A percentile compares a stretch with the other conserved stretches of the same genome.
These are phyloP conservation scores for Platycercus adscitus DNA, from an alignment of 2,113 vertebrate genomes.

Conservation along the genomic window DNA sequence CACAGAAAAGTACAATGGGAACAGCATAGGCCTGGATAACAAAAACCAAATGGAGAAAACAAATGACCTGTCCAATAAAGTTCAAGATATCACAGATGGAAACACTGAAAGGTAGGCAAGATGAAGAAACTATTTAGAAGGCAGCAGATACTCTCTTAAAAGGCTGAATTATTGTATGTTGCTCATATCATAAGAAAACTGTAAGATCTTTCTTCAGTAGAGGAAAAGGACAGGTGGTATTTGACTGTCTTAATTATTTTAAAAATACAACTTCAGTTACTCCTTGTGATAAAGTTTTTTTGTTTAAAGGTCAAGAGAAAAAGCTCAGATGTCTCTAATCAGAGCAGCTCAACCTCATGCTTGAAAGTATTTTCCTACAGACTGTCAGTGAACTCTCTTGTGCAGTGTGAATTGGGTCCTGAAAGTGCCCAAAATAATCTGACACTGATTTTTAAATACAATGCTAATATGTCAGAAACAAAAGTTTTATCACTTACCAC, in stretches of 20 bases:
- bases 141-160: not conserved
- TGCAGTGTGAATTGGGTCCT: not conserved
- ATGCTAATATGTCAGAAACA: not conserved
- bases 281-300: not conserved
- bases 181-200: not conserved
- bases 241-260: not conserved
- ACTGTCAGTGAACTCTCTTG: not conserved
- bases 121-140: not conserved
- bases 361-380: not conserved
- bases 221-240: not conserved
- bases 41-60: slow-evolving; percentile 66
- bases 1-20: slow-evolving; percentile 84
- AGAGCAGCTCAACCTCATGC: not conserved
- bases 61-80: slow-evolving; percentile 72
- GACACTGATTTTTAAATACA: not conserved
- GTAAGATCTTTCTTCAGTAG: not conserved
- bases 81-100: slow-evolving; percentile 69
- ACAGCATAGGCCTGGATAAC: slow-evolving; percentile 70
- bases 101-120: slow-evolving; percentile 80
- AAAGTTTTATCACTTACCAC: not conserved
- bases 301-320: not conserved
- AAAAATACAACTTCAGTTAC: not conserved
- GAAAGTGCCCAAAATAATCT: not conserved
- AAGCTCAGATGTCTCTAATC: not conserved
- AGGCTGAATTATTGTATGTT: not conserved